Conservation (phyloP, 2,797 vertebrate genomes). For the Eulemur coronatus region DNA sequence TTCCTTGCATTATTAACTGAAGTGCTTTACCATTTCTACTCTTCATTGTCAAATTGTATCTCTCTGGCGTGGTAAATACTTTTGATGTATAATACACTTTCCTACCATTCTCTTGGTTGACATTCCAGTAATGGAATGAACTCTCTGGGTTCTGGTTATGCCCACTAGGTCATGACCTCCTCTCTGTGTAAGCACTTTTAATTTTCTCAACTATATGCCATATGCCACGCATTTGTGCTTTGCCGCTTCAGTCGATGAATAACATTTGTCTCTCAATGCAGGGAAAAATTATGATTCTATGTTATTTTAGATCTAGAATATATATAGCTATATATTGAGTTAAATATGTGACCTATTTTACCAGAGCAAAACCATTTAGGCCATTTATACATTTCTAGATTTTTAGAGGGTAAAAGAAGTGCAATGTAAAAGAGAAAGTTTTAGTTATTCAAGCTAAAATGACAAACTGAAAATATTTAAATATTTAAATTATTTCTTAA, state of each 20-base stretch:
- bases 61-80: conserved; percentile 21
- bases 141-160: neutral
- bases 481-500: neutral
- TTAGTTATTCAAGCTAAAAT: conserved; percentile 18
- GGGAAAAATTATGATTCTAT: neutral
- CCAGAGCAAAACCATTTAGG: neutral
- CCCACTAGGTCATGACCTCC: conserved; percentile 10
- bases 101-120: conserved; percentile 8
- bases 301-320: neutral
- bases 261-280: neutral
- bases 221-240: conserved; percentile 12
- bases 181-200: neutral
- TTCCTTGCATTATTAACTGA: conserved; percentile 18
- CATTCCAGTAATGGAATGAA: conserved; percentile 35
- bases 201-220: conserved; percentile 7
- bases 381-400: neutral
- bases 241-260: neutral
- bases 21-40: neutral
- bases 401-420: neutral
- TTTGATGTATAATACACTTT: neutral
- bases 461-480: neutral
- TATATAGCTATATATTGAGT: neutral
- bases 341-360: neutral
- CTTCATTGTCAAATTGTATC: conserved; percentile 22
- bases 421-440: neutral